Evolutionary conservation across 2,797 vertebrate species (phyloP).

Genomic region (Squalus acanthias): DNA sequence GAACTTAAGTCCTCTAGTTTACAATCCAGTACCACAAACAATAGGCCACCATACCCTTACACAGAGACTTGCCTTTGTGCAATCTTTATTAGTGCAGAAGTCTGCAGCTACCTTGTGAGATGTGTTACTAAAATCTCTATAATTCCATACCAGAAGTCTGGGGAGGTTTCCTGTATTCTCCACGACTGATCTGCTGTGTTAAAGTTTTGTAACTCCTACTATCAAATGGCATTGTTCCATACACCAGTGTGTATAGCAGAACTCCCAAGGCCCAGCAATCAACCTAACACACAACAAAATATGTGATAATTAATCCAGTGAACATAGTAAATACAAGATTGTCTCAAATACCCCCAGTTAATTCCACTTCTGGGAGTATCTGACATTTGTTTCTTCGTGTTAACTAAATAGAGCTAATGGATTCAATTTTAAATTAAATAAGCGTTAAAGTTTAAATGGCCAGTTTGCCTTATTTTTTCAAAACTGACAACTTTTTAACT

Average conservation of each 20-base stretch:
- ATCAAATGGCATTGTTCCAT: conserved; percentile 76
- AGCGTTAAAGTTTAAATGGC: not conserved
- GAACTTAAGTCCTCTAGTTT: not conserved
- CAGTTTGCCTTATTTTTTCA: not conserved
- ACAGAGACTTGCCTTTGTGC: not conserved
- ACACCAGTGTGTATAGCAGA: conserved; percentile 68
- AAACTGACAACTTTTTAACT: not conserved
- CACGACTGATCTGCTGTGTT: conserved; percentile 68
- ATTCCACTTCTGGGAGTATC: not conserved
- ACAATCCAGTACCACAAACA: not conserved
- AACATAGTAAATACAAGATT: not conserved
- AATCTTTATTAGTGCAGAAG: not conserved
- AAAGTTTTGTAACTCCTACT: conserved; percentile 61
- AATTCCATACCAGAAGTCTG: conserved; percentile 63
- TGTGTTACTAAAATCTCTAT: not conserved
- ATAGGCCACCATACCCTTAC: not conserved
- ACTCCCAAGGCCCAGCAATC: conserved; percentile 79
- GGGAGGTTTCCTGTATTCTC: conserved; percentile 64
- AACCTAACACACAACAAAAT: conserved; percentile 54
- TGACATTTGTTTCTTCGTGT: not conserved
- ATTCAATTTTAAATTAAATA: not conserved
- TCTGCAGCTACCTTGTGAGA: not conserved
- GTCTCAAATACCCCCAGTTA: not conserved
- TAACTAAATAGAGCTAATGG: not conserved
- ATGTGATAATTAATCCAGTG: not conserved